phyloP scores from a whole-genome alignment of 2,888 invertebrate species.

The Charanyca ferruginea region DNA sequence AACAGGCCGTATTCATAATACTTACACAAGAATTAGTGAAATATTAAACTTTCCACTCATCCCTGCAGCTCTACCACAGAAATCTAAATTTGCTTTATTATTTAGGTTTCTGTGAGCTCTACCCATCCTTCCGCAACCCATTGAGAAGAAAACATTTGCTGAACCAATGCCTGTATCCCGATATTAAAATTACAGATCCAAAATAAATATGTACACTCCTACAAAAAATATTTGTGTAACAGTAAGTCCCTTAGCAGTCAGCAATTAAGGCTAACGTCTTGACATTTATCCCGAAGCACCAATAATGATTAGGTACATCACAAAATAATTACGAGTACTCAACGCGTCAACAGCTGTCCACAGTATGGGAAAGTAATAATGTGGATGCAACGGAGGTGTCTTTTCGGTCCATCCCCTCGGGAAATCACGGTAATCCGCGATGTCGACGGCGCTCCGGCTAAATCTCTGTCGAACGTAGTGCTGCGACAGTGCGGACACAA shows the following conservation, averaged over 20 bases:
- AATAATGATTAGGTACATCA: constrained; percentile 73
- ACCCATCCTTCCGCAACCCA: neutral
- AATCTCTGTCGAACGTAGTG: constrained; percentile 85
- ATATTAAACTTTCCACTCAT: neutral
- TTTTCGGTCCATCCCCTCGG: constrained; percentile 89
- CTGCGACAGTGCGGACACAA: constrained; percentile 50
- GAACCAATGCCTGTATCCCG: neutral
- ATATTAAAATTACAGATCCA: neutral
- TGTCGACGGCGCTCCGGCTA: constrained; percentile 83
- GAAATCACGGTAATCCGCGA: constrained; percentile 90
- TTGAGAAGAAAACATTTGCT: neutral
- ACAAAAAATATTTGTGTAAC: neutral
- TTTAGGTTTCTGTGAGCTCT: no score
- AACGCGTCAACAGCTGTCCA: constrained; percentile 78
- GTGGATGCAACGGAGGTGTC: constrained; percentile 88
- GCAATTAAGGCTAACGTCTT: constrained; percentile 42
- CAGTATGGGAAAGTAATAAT: constrained; percentile 88
- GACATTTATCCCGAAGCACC: constrained; percentile 61
- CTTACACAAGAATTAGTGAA: neutral
- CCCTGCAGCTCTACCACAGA: no score
- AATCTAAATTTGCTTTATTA: no score
- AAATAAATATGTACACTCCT: constrained; percentile 7
- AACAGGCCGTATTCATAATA: no score
- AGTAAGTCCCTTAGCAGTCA: neutral
- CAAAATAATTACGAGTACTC: constrained; percentile 83